These are phyloP conservation scores for Drosophila parthenogenetica DNA, from an alignment of 2,888 invertebrate genomes.

Conservation along the genomic window DNA sequence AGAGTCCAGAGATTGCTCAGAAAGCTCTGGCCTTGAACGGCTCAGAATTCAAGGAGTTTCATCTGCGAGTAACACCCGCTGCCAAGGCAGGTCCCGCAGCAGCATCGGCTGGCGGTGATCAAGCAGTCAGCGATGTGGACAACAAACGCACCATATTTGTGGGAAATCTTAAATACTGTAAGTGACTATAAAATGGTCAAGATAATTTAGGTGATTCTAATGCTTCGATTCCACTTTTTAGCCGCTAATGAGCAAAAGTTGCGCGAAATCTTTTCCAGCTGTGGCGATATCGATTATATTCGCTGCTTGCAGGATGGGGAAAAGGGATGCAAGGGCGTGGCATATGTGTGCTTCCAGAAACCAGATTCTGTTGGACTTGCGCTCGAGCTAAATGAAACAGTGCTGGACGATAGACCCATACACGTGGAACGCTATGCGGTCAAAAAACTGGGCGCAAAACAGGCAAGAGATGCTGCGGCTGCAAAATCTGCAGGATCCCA, in stretches of 20 bases:
- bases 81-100: slow-evolving; percentile 19
- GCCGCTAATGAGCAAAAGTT: slow-evolving; percentile 83
- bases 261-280: slow-evolving; percentile 83
- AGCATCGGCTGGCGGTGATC: slow-evolving; percentile 1
- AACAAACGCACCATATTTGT: slow-evolving; percentile 82
- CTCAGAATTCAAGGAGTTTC: slow-evolving; percentile 77
- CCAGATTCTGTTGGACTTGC: slow-evolving; percentile 83
- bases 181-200: not conserved
- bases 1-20: slow-evolving; percentile 65
- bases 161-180: slow-evolving; percentile 84
- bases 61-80: slow-evolving; percentile 80
- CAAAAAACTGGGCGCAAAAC: slow-evolving; percentile 79
- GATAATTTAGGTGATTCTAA: not conserved
- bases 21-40: slow-evolving; percentile 82
- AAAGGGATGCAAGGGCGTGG: slow-evolving; percentile 84
- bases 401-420: slow-evolving; percentile 84
- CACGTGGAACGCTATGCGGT: slow-evolving; percentile 81
- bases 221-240: slow-evolving; percentile 33
- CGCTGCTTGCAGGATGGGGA: slow-evolving; percentile 80
- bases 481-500: slow-evolving; percentile 18
- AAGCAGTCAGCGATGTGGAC: slow-evolving; percentile 49
- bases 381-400: slow-evolving; percentile 82
- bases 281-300: slow-evolving; percentile 84
- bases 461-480: slow-evolving; percentile 64
- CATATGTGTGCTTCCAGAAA: slow-evolving; percentile 83